phyloP scores from a whole-genome alignment of 2,113 vertebrate genomes.

The Lontra canadensis region DNA sequence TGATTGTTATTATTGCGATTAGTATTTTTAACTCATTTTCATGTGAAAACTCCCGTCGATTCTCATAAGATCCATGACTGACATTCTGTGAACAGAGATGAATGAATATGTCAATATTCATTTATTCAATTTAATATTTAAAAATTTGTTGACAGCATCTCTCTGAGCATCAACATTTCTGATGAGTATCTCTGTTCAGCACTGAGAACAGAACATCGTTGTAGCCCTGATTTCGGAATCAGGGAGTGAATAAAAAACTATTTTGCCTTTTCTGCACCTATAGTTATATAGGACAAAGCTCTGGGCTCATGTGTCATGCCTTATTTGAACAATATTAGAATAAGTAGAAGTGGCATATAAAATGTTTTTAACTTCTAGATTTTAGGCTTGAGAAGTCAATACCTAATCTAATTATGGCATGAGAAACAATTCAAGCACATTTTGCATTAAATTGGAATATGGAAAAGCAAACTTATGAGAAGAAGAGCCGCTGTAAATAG shows the following conservation, averaged over 20 bases:
- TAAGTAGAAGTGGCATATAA: background rate
- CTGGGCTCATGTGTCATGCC: background rate
- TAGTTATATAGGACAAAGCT: background rate
- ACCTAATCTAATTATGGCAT: background rate
- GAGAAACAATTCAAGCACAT: background rate
- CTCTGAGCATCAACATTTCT: background rate
- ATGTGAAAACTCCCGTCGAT: background rate
- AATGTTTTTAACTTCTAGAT: background rate
- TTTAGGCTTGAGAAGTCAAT: background rate
- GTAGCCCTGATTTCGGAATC: background rate
- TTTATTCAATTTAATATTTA: background rate
- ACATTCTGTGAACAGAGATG: background rate
- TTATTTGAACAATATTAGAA: background rate
- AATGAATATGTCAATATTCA: background rate
- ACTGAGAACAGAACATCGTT: background rate
- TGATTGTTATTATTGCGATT: background rate
- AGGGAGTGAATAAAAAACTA: background rate
- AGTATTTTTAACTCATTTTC: slow-evolving; percentile 14
- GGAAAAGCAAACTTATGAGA: background rate
- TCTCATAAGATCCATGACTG: background rate
- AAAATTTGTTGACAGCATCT: background rate
- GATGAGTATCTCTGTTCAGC: background rate
- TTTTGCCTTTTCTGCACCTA: background rate
- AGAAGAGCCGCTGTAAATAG: background rate
- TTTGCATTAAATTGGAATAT: background rate